A percentile compares a stretch with the other conserved stretches of the same genome.
Evolutionary conservation across 2,113 vertebrate species (phyloP).

Genomic region (Spermophilus dauricus): DNA sequence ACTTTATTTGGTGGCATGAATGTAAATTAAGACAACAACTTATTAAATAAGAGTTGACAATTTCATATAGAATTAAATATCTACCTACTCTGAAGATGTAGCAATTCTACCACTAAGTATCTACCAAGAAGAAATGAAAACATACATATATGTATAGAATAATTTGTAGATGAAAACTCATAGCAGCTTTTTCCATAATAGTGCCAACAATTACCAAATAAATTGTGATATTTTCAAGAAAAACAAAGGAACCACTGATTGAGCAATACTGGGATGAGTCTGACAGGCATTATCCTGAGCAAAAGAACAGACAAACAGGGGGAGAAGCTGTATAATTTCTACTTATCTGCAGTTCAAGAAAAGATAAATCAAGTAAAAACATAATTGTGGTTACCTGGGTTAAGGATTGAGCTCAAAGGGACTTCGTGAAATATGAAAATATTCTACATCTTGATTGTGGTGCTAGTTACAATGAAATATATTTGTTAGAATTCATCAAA

Average conservation of each 20-base stretch:
- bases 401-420: not conserved
- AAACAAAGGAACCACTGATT: not conserved
- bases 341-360: not conserved
- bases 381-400: not conserved
- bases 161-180: not conserved
- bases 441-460: not conserved
- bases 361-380: not conserved
- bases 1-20: not conserved
- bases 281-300: not conserved
- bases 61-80: not conserved
- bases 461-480: not conserved
- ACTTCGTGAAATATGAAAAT: not conserved
- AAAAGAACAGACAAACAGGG: not conserved
- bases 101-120: not conserved
- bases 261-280: not conserved
- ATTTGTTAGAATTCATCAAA: constrained; percentile 10
- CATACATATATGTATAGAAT: not conserved
- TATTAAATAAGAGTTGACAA: not conserved
- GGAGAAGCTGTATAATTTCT: not conserved
- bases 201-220: not conserved
- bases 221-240: not conserved
- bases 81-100: not conserved
- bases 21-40: not conserved
- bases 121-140: constrained; percentile 13
- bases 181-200: not conserved